Evolutionary conservation across 2,113 vertebrate species (phyloP).

Genomic region (Choloepus hoffmanni): DNA sequence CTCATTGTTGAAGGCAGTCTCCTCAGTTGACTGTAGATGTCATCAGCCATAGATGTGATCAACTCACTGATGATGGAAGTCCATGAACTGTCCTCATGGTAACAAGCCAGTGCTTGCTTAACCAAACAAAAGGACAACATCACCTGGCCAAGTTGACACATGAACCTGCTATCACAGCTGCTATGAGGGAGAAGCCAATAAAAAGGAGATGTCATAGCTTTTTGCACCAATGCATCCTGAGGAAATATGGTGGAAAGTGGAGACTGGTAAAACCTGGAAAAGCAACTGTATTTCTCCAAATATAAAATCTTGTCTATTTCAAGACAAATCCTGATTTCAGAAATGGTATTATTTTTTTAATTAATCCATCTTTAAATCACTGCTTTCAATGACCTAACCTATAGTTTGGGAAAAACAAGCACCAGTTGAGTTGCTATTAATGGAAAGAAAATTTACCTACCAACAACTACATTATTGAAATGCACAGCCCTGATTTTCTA

Average conservation of each 20-base stretch:
- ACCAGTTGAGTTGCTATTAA: not conserved
- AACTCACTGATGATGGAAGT: too few species aligned
- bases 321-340: not conserved
- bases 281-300: not conserved
- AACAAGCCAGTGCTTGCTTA: too few species aligned
- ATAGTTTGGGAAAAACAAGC: not conserved
- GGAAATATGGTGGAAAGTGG: not conserved
- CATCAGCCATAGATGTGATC: too few species aligned
- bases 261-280: not conserved
- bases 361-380: not conserved
- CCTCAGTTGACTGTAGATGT: too few species aligned
- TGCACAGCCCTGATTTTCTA: not conserved
- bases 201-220: not conserved
- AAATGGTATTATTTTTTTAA: not conserved
- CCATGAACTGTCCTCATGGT: too few species aligned
- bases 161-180: too few species aligned
- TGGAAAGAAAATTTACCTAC: not conserved
- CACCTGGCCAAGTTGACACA: too few species aligned
- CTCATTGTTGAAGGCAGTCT: too few species aligned
- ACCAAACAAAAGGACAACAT: too few species aligned
- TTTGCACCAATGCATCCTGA: not conserved
- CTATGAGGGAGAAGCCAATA: not conserved
- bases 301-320: not conserved
- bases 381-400: not conserved
- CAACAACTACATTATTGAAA: not conserved